Base-by-base conservation (phyloP, 2,888 invertebrate genomes). In the Anorthoa munda region DNA sequence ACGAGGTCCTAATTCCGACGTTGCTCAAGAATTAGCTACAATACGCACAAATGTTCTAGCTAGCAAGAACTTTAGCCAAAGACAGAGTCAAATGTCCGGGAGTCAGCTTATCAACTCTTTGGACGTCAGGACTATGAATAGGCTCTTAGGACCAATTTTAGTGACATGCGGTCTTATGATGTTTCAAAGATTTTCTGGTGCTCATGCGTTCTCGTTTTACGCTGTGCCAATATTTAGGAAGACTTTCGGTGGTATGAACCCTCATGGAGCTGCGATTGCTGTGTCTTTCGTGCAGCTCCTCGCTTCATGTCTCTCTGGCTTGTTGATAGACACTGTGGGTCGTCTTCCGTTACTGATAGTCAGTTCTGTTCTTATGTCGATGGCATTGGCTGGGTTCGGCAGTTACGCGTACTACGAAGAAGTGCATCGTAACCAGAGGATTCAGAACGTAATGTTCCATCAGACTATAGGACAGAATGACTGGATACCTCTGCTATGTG, bases 151-250 rank as follows among this genome's bases (percentile, higher is more conserved):
- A 81, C 99, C 99, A 18, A 97, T 98, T 63, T 94, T 98, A 76
- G 98, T 99, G 69, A 98, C 98, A 2, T 98, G 98, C 90, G 98
- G 98, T 26, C 96, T 99, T 83, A 99, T 99, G 98, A 97, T 98
- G 95, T 98, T 99, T 91, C 99, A 99, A 91, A 97, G 99, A 74
- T 98, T 98, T 88, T 97, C 98, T 56, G 98, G 98, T 18, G 98
- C 98, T 51, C 98, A 98, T 87, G 98, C 98, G 63, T 98, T 98
- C 92, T 98, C 98, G 84, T 98, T 98, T 91, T 98, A 98, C 93
- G 98, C 98, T 64, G 98, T 98, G 17, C 97, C 98, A 71, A 99
- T 99, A 87, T 98, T 99, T 92, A 97, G 98, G 81, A 98, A 98
- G 92, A 98, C 99, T 26, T 98, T 98, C 82, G 97, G 97, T 48